Evolutionary conservation across 30 jellyfish, hydroid and myxozoan genomes (phyloP), one percentile per base, ranked within the genome.

Genomic region (Aurelia aurita): DNA sequence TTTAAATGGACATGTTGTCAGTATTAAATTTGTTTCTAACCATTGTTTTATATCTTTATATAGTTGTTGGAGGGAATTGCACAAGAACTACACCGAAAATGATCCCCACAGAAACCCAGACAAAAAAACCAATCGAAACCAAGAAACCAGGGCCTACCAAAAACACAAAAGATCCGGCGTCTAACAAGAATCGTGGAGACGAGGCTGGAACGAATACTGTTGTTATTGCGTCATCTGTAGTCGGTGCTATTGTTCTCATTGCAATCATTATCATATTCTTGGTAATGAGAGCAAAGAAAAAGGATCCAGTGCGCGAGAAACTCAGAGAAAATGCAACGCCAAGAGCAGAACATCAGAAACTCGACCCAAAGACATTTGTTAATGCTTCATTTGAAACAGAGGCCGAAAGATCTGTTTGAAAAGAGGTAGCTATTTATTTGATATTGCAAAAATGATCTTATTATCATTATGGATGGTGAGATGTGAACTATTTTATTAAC

Each of bases 291-390:
- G 11, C 58, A 45, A 47, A 47, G 49, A 73, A 51, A 35, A 73
- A 51, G 58, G 1, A 54, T 20, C 72, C 20, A 1, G 32, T 18
- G 34, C 31, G 72, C 7, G 32, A 28, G 22, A 47, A n/a, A 18
- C 25, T 73, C 27, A 27, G 35, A 18, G 85, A 73, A 18, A 46
- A 51, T 13, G 85, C 58, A 23, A 73, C 85, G 5, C 85, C 85
- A 19, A 57, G 73, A 20, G 19, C 39, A 11, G 72, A 57, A 2
- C 85, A 73, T 25, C 54, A 54, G 58, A 54, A 51, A 31, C 57
- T 31, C 51, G 74, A 73, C 46, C 58, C 85, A 11, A 73, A 54
- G 28, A 73, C 85, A 26, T 73, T 73, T n/a, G 85, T 73, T 35
- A 73, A 73, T 28, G 70, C 19, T 12, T 47, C 85, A 25, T 73